Evolutionary conservation across 1,140 invertebrate species (phyloP), one percentile per base, ranked within the genome.

Genomic region (Antheraea mylitta): DNA sequence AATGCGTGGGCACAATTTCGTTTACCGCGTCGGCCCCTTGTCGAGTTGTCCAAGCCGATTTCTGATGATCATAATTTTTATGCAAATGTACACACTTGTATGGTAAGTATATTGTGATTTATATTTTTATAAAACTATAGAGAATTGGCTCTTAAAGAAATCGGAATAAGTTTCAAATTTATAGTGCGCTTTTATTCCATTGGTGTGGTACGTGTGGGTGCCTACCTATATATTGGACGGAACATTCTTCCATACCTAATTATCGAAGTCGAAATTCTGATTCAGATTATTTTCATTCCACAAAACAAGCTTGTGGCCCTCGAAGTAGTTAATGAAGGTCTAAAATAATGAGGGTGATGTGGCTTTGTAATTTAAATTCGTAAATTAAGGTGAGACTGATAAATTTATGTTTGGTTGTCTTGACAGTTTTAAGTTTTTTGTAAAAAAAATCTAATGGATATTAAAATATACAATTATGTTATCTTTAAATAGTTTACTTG

Each of bases 11-110:
- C 69, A 68, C 73, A 64, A 76, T 68, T 71, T 73, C 67, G 65
- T 75, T 71, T 65, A 63, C n/a, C 22, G 36, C 58, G 63, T 60
- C 61, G 63, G 61, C 66, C 58, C 67, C 67, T 66, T 70, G 66
- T 68, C 66, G 58, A 45, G 45, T 68, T 74, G 68, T 73, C 71
- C 69, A 69, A 69, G 59, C 69, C 66, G 19, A 66, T 76, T 53
- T 53, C 66, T 72, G 68, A 76, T 70, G 69, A 68, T 71, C 67
- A 66, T 73, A 71, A 71, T 73, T 71, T 73, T 76, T 73, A 73
- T 76, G 74, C 74, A 76, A 76, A 76, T 71, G 64, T 59, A 66
- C 30, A 48, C 62, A 58, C 10, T 18, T 65, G 64, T 13, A 45
- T 65, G 19, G 45, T 19, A 48, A 65, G 64, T 18, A 13, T 42